phyloP scores from a whole-genome alignment of 2,113 vertebrate species.

The Steatornis caripensis region DNA sequence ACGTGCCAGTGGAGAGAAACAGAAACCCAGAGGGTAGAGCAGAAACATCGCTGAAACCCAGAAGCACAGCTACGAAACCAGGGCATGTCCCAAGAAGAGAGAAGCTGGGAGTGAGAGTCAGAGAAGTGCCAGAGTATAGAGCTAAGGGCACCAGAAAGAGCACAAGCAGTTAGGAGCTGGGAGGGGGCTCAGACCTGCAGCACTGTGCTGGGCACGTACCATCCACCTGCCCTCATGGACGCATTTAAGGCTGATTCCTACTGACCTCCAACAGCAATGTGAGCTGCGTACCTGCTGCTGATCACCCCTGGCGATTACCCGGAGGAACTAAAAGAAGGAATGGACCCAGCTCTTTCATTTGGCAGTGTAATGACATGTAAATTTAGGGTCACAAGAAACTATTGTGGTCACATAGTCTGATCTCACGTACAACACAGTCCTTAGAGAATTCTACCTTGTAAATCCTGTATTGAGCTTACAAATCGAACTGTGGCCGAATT shows the following conservation, averaged over 20 bases:
- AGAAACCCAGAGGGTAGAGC: background rate
- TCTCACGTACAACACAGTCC: background rate
- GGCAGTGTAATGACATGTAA: background rate
- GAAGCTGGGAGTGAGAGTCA: background rate
- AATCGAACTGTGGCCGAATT: background rate
- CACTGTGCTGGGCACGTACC: background rate
- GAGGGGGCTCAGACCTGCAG: background rate
- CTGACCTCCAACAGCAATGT: background rate
- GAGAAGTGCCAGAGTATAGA: background rate
- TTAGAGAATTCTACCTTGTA: background rate
- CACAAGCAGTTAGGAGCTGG: background rate
- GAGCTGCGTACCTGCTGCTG: background rate
- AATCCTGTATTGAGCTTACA: background rate
- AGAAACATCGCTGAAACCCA: background rate
- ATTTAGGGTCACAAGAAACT: background rate
- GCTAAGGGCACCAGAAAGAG: background rate
- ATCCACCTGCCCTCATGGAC: background rate
- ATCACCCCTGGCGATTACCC: background rate
- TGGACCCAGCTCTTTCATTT: background rate
- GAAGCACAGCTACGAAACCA: background rate
- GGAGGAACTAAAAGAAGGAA: background rate
- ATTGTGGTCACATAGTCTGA: background rate
- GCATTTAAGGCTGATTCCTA: background rate
- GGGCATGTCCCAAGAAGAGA: background rate
- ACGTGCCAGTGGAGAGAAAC: background rate